phyloP scores from a whole-genome alignment of 2,113 vertebrate species.

The Perognathus longimembris region DNA sequence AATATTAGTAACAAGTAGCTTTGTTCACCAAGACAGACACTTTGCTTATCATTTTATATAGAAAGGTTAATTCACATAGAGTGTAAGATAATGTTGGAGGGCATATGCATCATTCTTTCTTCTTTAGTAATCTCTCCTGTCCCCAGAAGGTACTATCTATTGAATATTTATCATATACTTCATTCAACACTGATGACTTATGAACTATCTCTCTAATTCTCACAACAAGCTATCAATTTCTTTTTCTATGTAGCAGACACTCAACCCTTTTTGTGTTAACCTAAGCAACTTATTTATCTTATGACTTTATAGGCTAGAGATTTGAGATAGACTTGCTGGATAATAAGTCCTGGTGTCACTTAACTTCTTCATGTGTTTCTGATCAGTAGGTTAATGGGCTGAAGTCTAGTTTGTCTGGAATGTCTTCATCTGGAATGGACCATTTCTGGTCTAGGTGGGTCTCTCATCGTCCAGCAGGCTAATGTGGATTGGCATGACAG shows the following conservation, averaged over 20 bases:
- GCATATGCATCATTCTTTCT: neutral
- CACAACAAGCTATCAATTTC: neutral
- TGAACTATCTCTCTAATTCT: neutral
- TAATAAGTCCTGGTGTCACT: conserved; percentile 10
- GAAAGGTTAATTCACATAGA: conserved; percentile 8
- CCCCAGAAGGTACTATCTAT: neutral
- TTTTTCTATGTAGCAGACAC: neutral
- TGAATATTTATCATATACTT: neutral
- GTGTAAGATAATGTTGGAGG: neutral
- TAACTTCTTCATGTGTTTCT: neutral
- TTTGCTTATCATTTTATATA: conserved; percentile 4
- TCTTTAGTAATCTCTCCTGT: neutral
- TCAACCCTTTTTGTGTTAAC: neutral
- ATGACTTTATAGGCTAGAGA: neutral
- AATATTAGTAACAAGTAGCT: conserved; percentile 55
- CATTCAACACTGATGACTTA: neutral
- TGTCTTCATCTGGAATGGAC: neutral
- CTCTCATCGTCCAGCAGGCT: neutral
- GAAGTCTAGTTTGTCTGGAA: neutral
- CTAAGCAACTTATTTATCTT: neutral
- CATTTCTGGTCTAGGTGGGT: neutral
- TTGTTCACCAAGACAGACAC: neutral
- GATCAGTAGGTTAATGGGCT: neutral
- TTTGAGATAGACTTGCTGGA: neutral
- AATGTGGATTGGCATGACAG: neutral